phyloP scores from a whole-genome alignment of 2,113 vertebrate species.

The Pelvicachromis taeniatus region DNA sequence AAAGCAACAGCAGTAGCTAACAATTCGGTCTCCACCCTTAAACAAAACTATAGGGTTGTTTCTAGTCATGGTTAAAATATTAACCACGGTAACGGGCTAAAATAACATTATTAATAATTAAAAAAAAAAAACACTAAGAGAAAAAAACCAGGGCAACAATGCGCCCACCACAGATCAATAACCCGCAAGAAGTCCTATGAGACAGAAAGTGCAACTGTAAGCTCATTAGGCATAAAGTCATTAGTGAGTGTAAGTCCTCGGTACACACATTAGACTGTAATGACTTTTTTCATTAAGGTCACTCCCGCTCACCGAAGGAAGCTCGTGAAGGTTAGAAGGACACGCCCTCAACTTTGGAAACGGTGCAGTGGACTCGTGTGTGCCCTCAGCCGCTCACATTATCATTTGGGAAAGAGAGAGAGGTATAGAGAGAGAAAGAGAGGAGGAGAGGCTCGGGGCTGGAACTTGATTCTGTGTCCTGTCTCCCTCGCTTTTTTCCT shows the following conservation, averaged over 20 bases:
- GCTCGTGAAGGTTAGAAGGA: slow-evolving; percentile 19
- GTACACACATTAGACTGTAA: not conserved
- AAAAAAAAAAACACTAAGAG: not conserved
- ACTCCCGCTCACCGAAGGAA: not conserved
- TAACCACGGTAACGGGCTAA: not conserved
- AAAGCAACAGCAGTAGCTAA: not conserved
- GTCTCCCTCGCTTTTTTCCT: not conserved
- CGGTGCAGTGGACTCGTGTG: not conserved
- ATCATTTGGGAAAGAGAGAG: not conserved
- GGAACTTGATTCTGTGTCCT: not conserved
- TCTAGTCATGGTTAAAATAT: not conserved
- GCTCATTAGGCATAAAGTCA: not conserved
- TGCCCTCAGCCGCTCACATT: not conserved
- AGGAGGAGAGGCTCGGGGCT: not conserved
- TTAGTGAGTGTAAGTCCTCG: not conserved
- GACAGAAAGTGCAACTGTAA: not conserved
- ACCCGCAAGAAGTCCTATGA: not conserved
- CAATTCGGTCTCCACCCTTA: not conserved
- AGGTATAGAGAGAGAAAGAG: too few species aligned
- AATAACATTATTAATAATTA: not conserved
- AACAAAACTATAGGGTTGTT: not conserved
- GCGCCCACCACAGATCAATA: not conserved
- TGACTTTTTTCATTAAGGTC: not conserved
- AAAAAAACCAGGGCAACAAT: not conserved
- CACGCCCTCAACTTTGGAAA: slow-evolving; percentile 58